These are phyloP conservation scores for Sander lucioperca DNA, from an alignment of 2,113 vertebrate genomes.

Conservation along the genomic window DNA sequence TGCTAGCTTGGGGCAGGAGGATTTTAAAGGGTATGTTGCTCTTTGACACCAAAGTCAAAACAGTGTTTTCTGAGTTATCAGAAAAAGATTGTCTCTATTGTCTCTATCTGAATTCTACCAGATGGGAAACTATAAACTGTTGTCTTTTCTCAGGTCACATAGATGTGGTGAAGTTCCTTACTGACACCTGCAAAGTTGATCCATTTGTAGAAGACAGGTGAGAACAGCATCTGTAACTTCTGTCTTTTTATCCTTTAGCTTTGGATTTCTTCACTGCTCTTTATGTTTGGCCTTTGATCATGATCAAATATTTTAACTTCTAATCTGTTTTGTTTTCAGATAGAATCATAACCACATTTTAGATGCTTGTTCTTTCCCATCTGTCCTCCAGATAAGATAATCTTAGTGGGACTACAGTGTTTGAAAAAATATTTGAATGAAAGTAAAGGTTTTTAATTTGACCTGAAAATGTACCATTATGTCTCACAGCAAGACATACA, in stretches of 20 bases:
- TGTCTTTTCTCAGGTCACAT: conserved; percentile 82
- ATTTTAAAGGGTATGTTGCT: background rate
- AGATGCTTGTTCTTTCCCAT: background rate
- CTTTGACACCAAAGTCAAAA: background rate
- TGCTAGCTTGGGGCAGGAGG: background rate
- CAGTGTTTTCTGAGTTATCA: background rate
- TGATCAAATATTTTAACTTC: background rate
- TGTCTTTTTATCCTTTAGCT: background rate
- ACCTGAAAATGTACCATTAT: background rate
- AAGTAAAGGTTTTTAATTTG: background rate
- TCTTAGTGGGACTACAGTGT: background rate
- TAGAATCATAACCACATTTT: background rate
- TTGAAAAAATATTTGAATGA: background rate
- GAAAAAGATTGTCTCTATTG: background rate
- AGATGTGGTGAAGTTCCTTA: conserved; percentile 89
- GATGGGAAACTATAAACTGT: background rate
- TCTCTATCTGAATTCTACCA: no score
- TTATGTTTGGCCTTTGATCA: background rate
- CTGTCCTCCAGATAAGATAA: background rate
- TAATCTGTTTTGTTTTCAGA: background rate
- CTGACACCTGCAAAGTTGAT: conserved; percentile 88
- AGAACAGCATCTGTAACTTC: background rate
- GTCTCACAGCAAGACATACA: background rate
- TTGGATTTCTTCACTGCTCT: background rate
- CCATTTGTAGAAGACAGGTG: conserved; percentile 90